Percentiles rank a stretch among this genome's conserved stretches.
Evolutionary conservation across 1,140 invertebrate genomes (phyloP).

Genomic region (Pseudomyrmex sp.): DNA sequence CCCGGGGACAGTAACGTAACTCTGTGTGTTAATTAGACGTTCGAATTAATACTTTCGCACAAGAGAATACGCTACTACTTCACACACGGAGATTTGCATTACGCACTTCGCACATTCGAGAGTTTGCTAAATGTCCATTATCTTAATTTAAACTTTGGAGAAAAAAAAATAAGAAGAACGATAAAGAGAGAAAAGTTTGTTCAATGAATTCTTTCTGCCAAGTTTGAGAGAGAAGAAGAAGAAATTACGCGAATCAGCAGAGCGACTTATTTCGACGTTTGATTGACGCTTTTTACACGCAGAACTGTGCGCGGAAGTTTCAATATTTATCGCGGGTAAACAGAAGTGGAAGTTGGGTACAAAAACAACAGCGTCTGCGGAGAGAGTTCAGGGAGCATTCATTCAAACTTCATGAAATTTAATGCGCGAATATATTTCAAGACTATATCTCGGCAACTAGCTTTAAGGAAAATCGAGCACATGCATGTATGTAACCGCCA

Average conservation of each 20-base stretch:
- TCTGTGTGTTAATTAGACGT: neutral
- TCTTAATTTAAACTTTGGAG: neutral
- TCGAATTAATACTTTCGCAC: neutral
- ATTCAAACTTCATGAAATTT: slow-evolving; percentile 57
- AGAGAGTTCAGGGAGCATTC: slow-evolving; percentile 35
- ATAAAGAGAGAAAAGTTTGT: neutral
- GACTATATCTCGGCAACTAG: slow-evolving; percentile 20
- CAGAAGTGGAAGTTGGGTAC: slow-evolving; percentile 47
- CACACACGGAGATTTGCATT: neutral
- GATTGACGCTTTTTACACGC: slow-evolving; percentile 53
- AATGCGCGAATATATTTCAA: slow-evolving; percentile 53
- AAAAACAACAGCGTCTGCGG: slow-evolving; percentile 40
- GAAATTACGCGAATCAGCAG: slow-evolving; percentile 43
- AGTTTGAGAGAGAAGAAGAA: slow-evolving; percentile 7
- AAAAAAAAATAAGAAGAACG: neutral
- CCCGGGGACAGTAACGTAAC: too few species aligned
- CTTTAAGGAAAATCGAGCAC: slow-evolving; percentile 18
- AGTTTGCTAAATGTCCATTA: neutral
- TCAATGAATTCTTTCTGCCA: neutral
- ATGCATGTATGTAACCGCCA: neutral
- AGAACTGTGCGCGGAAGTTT: slow-evolving; percentile 30
- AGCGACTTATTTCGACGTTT: slow-evolving; percentile 52
- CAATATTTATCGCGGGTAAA: slow-evolving; percentile 55
- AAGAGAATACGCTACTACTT: neutral
- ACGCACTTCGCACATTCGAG: neutral